Base-by-base conservation (phyloP, 2,888 invertebrate genomes). In the Eumacrocentrus americanus region DNA sequence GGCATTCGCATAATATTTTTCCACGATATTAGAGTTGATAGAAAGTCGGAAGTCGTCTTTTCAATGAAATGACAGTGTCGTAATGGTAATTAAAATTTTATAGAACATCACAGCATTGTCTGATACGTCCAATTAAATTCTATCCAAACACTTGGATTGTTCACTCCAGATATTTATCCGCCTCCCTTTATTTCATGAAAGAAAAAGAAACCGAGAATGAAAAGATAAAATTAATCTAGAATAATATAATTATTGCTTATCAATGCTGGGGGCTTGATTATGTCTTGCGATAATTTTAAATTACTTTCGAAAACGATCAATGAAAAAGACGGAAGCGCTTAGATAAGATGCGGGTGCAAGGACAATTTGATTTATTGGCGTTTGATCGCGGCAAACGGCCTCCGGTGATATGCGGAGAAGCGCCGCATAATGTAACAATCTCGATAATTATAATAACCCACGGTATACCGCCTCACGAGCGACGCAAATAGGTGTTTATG, bases 301-400 rank as follows among this genome's bases (percentile, higher is more conserved):
- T n/a, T n/a, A n/a, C n/a, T n/a, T n/a, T n/a, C n/a, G n/a, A n/a
- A n/a, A n/a, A n/a, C n/a, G n/a, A 38, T 11, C 12, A 16, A 40
- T 52, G 40, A n/a, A 29, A 48, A 35, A 51, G 22, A 53, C 59
- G 54, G 60, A 54, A 60, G 60, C 54, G 29, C 38, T 42, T 46
- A 44, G 37, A 20, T 53, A 38, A 47, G 53, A 54, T 54, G 29
- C 35, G 46, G 35, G 50, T 40, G 47, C 35, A 55, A 44, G 35
- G 42, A 23, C 40, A 37, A 40, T 20, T 42, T 60, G 60, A 60
- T 60, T 60, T 60, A 60, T 60, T 55, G 54, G 50, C 54, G 38
- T 34, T 29, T 48, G 54, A 60, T 60, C 29, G 48, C 40, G 54
- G 42, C 7, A 53, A 60, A 60, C 54, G 11, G 48, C 47, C 54